A percentile compares a stretch with the other conserved stretches of the same genome.
Evolutionary conservation across 2,113 vertebrate species (phyloP).

Genomic region (Heterochromis multidens): DNA sequence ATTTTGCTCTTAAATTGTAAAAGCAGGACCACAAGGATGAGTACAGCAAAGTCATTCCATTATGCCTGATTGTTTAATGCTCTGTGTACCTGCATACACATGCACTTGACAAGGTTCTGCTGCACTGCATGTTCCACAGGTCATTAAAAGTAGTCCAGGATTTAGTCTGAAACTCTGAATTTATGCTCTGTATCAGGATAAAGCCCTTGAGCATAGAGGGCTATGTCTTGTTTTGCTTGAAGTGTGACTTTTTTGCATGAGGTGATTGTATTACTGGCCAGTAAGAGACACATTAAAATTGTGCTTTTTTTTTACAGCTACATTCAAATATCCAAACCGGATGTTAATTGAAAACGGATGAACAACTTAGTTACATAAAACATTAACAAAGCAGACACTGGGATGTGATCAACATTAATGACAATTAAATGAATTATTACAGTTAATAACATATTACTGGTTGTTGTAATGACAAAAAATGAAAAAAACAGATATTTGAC

Average conservation of each 20-base stretch:
- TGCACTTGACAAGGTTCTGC: neutral
- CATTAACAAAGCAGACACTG: no score
- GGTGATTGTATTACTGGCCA: neutral
- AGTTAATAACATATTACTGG: neutral
- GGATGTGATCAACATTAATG: neutral
- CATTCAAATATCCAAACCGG: neutral
- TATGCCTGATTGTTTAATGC: neutral
- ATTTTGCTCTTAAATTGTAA: conserved; percentile 16
- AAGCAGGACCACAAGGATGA: conserved; percentile 20
- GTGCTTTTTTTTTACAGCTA: neutral
- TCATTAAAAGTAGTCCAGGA: neutral
- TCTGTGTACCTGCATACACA: neutral
- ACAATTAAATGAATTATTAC: neutral
- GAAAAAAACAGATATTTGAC: neutral
- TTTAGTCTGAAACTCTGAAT: neutral
- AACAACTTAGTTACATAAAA: neutral
- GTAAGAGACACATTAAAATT: no score
- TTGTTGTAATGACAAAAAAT: neutral
- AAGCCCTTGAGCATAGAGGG: neutral
- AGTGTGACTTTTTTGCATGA: no score
- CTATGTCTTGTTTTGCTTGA: neutral
- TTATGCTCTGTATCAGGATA: neutral
- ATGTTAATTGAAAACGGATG: neutral
- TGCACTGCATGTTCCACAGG: neutral
- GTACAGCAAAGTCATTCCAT: neutral